These are phyloP conservation scores for Pipistrellus kuhlii DNA, from an alignment of 2,797 vertebrate genomes.

Conservation along the genomic window DNA sequence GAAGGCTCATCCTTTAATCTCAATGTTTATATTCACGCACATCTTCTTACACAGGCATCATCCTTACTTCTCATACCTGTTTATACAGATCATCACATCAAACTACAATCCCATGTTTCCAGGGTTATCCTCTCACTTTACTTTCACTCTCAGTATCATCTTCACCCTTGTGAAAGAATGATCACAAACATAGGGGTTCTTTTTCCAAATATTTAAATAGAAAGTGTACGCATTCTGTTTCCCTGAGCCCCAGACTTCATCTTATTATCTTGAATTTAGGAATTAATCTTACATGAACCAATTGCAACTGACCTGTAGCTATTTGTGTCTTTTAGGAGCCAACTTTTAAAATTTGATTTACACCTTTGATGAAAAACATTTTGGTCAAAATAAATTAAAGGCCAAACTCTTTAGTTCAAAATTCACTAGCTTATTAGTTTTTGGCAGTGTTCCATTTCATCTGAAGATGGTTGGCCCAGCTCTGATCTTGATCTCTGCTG, in stretches of 20 bases:
- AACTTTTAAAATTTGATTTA: constrained; percentile 49
- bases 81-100: background rate
- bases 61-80: background rate
- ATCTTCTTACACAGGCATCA: background rate
- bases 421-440: background rate
- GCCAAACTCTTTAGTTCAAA: constrained; percentile 43
- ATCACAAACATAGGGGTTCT: background rate
- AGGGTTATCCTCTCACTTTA: background rate
- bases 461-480: background rate
- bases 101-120: background rate
- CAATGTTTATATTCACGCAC: background rate
- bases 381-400: constrained; percentile 42
- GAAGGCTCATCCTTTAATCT: background rate
- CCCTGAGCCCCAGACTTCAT: background rate
- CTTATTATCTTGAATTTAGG: constrained; percentile 26
- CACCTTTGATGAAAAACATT: constrained; percentile 37
- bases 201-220: background rate
- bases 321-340: background rate
- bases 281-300: constrained; percentile 46
- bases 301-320: background rate
- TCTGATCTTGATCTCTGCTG: background rate
- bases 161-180: background rate
- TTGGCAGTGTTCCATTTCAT: constrained; percentile 20
- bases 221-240: background rate
- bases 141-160: background rate